Evolutionary conservation across 2,888 invertebrate genomes (phyloP).

Genomic region (Diplolepis rosae): DNA sequence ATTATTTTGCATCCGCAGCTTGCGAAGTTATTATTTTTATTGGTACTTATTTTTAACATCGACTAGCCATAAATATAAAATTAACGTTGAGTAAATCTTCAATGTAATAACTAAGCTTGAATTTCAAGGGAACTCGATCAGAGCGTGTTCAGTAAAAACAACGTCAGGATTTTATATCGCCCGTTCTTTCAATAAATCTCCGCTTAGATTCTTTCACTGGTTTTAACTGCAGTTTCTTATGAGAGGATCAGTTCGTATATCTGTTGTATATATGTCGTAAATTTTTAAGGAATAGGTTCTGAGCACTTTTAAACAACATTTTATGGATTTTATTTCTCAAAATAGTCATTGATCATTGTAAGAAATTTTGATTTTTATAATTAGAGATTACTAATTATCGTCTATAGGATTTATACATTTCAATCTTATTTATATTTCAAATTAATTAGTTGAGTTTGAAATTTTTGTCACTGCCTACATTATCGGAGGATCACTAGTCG

Average conservation of each 20-base stretch:
- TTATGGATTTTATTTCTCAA: neutral
- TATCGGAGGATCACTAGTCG: too few relatives aligned
- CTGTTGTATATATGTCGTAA: neutral
- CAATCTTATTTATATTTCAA: too few relatives aligned
- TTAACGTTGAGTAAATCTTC: neutral
- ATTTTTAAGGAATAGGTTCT: neutral
- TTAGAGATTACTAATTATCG: too few relatives aligned
- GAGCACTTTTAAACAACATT: neutral
- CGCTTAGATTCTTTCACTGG: neutral
- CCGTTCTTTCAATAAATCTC: neutral
- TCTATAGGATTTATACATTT: too few relatives aligned
- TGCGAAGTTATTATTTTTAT: neutral
- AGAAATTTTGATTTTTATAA: too few relatives aligned
- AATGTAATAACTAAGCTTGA: neutral
- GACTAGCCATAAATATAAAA: slow-evolving; percentile 4
- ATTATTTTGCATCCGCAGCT: neutral
- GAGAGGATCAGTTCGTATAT: neutral
- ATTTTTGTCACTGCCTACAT: too few relatives aligned
- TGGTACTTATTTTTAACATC: slow-evolving; percentile 11
- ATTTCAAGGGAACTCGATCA: slow-evolving; percentile 13
- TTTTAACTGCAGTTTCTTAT: slow-evolving; percentile 21
- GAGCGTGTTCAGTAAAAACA: slow-evolving; percentile 4
- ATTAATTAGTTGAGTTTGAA: too few relatives aligned
- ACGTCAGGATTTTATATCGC: slow-evolving; percentile 17
- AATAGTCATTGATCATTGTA: neutral